A percentile compares a stretch with the other conserved stretches of the same genome.
Evolutionary conservation across 92 coral and sea anemone genomes (phyloP).

Genomic region (Meandrina meandrites): DNA sequence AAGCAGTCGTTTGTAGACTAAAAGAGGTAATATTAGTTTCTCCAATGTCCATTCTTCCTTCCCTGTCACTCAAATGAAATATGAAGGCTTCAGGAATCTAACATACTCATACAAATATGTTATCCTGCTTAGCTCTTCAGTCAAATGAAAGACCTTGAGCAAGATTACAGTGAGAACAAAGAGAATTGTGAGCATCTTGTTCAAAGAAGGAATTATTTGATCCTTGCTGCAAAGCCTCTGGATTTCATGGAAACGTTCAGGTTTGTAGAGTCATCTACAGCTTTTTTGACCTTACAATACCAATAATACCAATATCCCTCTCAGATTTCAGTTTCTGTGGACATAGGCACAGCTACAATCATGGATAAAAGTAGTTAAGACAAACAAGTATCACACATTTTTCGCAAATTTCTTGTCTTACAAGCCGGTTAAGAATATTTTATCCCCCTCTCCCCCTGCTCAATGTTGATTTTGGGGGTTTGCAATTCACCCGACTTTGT

Average conservation of each 20-base stretch:
- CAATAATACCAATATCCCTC: too few species aligned
- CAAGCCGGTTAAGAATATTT: too few species aligned
- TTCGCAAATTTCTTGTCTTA: too few species aligned
- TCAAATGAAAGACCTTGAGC: conserved; percentile 71
- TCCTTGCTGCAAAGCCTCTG: conserved; percentile 87
- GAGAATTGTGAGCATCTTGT: conserved; percentile 73
- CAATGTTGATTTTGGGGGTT: too few species aligned
- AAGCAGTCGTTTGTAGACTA: conserved; percentile 24
- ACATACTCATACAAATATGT: background rate
- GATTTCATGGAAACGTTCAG: conserved; percentile 90
- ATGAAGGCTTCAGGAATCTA: background rate
- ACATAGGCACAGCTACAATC: too few species aligned
- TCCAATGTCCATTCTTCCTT: background rate
- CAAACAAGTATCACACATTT: too few species aligned
- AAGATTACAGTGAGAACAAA: conserved; percentile 69
- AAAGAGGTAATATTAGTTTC: conserved; percentile 24
- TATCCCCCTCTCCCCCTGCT: too few species aligned
- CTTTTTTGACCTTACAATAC: too few species aligned
- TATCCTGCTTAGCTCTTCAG: conserved; percentile 59
- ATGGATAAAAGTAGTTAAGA: too few species aligned
- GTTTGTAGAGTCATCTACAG: too few species aligned
- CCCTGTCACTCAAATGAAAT: background rate
- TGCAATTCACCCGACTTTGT: too few species aligned
- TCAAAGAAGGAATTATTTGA: conserved; percentile 61
- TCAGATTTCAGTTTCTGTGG: too few species aligned